Evolutionary conservation across 2,113 vertebrate species (phyloP).

Genomic region (Chloropsis hardwickii): DNA sequence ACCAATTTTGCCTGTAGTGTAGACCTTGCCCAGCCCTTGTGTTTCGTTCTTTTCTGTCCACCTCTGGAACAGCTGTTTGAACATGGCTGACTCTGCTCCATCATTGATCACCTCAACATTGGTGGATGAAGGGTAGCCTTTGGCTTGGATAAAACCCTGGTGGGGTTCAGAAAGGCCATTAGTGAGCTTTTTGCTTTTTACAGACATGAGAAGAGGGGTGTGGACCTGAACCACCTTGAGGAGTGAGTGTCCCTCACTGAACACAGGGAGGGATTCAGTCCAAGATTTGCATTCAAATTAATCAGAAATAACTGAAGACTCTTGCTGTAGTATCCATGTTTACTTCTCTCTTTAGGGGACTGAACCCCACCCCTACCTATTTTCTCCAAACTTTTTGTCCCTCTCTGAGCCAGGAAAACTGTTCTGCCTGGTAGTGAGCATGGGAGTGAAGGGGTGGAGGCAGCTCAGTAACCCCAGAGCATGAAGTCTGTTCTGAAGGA

Average conservation of each 20-base stretch:
- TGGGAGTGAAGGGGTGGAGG: neutral
- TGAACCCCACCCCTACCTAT: neutral
- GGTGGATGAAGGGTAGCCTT: slow-evolving; percentile 84
- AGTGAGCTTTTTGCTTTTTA: neutral
- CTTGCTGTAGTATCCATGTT: neutral
- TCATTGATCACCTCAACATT: slow-evolving; percentile 83
- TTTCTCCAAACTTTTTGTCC: neutral
- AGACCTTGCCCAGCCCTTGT: slow-evolving; percentile 77
- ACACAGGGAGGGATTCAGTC: neutral
- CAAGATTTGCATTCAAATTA: neutral
- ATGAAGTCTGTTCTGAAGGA: neutral
- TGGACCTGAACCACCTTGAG: neutral
- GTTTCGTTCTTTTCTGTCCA: slow-evolving; percentile 81
- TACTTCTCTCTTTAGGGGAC: neutral
- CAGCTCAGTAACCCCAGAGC: neutral
- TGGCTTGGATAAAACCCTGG: slow-evolving; percentile 89
- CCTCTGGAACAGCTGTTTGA: slow-evolving; percentile 88
- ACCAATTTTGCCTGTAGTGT: slow-evolving; percentile 83
- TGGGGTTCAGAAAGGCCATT: neutral
- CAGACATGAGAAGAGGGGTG: neutral
- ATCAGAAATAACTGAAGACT: neutral
- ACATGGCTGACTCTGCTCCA: slow-evolving; percentile 87
- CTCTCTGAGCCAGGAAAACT: neutral
- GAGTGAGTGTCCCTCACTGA: neutral
- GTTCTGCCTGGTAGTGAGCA: neutral